Conservation (phyloP, 2,888 invertebrate genomes). For the Ypsolopha sequella region DNA sequence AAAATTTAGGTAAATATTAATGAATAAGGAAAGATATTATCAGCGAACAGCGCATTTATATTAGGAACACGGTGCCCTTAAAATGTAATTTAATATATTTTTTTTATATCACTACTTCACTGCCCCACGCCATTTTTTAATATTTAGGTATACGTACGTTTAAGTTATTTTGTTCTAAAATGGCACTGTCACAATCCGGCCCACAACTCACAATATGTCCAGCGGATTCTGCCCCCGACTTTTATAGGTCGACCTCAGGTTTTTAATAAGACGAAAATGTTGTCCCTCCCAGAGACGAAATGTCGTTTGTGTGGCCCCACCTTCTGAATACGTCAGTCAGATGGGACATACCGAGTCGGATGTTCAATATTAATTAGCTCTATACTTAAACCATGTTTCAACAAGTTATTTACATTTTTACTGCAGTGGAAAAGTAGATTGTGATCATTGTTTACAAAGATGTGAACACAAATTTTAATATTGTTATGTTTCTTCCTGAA, state of each 20-base stretch:
- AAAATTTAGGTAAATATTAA: too few species aligned
- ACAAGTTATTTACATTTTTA: constrained; percentile 5
- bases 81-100: too few species aligned
- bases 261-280: neutral
- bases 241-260: constrained; percentile 48
- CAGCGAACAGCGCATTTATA: too few species aligned
- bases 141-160: constrained; percentile 27
- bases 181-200: constrained; percentile 38
- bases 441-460: too few species aligned
- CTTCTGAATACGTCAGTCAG: constrained; percentile 13
- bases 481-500: too few species aligned
- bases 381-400: neutral
- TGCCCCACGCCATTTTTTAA: neutral
- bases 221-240: constrained; percentile 39
- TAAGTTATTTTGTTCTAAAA: constrained; percentile 12
- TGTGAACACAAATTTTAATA: too few species aligned
- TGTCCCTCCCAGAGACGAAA: neutral
- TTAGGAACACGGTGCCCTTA: too few species aligned
- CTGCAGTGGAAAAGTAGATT: too few species aligned
- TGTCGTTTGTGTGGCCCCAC: constrained; percentile 20
- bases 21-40: too few species aligned
- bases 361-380: constrained; percentile 40
- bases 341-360: constrained; percentile 16
- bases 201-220: constrained; percentile 33
- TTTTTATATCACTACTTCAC: too few species aligned